A percentile compares a stretch with the other conserved stretches of the same genome.
Evolutionary conservation across 2,888 invertebrate species (phyloP).

Genomic region (Protula sp.): DNA sequence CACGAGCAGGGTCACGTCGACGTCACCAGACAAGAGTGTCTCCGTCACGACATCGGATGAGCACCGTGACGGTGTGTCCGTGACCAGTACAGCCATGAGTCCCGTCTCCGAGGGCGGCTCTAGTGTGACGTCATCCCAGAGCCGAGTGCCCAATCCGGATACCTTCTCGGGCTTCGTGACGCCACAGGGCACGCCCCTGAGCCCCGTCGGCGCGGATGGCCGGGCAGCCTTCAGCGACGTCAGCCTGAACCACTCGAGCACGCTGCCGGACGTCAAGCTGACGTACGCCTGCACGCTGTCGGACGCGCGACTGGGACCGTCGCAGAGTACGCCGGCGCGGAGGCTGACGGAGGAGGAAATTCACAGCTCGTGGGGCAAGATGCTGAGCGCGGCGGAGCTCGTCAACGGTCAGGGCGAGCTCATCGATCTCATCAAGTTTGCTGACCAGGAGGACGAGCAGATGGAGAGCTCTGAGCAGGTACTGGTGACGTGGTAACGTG

Average conservation of each 20-base stretch:
- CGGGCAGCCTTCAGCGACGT: too few relatives aligned
- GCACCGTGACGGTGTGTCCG: background rate
- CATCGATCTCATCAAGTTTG: constrained; percentile 51
- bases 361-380: constrained; percentile 44
- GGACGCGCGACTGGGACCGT: background rate
- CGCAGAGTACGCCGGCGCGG: constrained; percentile 4
- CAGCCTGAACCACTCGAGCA: background rate
- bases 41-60: background rate
- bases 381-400: constrained; percentile 57
- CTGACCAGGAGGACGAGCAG: too few relatives aligned
- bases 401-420: constrained; percentile 37
- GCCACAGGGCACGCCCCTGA: too few relatives aligned
- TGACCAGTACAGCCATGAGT: background rate
- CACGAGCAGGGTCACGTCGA: too few relatives aligned
- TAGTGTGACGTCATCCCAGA: background rate
- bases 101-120: too few relatives aligned
- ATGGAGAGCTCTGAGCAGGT: too few relatives aligned
- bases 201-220: too few relatives aligned
- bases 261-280: background rate
- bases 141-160: too few relatives aligned
- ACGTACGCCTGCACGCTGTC: background rate
- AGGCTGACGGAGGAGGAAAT: constrained; percentile 22
- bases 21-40: background rate
- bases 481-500: too few relatives aligned
- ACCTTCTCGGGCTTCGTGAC: too few relatives aligned